Evolutionary conservation across 2,888 invertebrate genomes (phyloP).

Genomic region (Caenorhabditis doughertyi): DNA sequence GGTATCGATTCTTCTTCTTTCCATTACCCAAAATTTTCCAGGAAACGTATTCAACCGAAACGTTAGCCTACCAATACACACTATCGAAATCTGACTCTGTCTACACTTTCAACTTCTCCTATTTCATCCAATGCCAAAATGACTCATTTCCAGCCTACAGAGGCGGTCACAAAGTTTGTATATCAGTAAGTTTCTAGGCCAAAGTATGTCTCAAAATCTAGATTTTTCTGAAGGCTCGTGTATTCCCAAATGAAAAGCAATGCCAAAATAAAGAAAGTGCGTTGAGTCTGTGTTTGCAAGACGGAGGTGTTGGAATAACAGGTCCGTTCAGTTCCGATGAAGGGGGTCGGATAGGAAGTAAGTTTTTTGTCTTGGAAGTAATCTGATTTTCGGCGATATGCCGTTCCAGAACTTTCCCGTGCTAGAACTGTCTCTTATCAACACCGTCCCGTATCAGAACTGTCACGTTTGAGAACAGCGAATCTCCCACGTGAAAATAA

Average conservation of each 20-base stretch:
- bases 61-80: background rate
- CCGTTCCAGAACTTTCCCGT: too few relatives aligned
- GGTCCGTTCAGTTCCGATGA: background rate
- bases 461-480: too few relatives aligned
- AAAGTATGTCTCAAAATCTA: background rate
- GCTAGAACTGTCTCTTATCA: too few relatives aligned
- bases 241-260: background rate
- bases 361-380: background rate
- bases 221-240: background rate
- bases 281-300: background rate
- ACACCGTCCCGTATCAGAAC: too few relatives aligned
- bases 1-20: background rate
- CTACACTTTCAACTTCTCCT: background rate
- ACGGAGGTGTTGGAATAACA: background rate
- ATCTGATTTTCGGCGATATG: too few relatives aligned
- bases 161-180: background rate
- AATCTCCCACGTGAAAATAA: too few relatives aligned
- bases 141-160: background rate
- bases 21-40: background rate
- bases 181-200: background rate
- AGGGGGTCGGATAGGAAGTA: background rate
- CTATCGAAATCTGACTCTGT: background rate
- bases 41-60: background rate
- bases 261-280: background rate
- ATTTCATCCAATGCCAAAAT: background rate